These are phyloP conservation scores for Calephelis perditalis DNA, from an alignment of 2,888 invertebrate genomes.

Conservation along the genomic window DNA sequence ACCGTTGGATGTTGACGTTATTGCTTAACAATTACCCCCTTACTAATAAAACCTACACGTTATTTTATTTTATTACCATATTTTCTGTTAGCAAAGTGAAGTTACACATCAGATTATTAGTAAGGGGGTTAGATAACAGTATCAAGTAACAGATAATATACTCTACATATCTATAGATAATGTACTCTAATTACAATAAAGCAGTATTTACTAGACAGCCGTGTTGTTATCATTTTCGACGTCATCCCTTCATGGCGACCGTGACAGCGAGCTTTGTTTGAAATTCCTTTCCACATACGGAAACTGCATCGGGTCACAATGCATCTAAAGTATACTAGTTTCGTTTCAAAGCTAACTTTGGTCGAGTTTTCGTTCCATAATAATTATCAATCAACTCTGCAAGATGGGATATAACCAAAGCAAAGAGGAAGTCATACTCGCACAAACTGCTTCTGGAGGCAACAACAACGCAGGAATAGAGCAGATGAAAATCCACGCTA, in stretches of 20 bases:
- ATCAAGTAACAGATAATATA: too few relatives aligned
- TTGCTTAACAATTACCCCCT: too few relatives aligned
- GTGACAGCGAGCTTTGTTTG: background rate
- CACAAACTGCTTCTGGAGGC: background rate
- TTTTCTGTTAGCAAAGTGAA: too few relatives aligned
- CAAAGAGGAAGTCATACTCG: background rate
- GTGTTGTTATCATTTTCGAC: background rate
- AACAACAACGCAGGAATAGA: background rate
- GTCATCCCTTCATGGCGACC: background rate
- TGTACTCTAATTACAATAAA: too few relatives aligned
- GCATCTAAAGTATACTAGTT: background rate
- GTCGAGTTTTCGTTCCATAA: background rate
- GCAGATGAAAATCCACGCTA: background rate
- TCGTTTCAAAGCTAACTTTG: background rate
- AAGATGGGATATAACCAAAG: constrained; percentile 4
- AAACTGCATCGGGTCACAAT: background rate
- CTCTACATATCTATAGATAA: too few relatives aligned
- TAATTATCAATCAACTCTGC: background rate
- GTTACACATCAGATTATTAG: too few relatives aligned
- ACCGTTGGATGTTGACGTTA: too few relatives aligned
- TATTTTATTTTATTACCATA: too few relatives aligned
- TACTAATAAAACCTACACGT: too few relatives aligned
- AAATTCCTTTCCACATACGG: background rate
- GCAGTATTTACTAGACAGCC: background rate
- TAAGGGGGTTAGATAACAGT: too few relatives aligned